These are phyloP conservation scores for Cataglyphis rosenhaueri DNA, from an alignment of 2,888 invertebrate species.

Conservation along the genomic window DNA sequence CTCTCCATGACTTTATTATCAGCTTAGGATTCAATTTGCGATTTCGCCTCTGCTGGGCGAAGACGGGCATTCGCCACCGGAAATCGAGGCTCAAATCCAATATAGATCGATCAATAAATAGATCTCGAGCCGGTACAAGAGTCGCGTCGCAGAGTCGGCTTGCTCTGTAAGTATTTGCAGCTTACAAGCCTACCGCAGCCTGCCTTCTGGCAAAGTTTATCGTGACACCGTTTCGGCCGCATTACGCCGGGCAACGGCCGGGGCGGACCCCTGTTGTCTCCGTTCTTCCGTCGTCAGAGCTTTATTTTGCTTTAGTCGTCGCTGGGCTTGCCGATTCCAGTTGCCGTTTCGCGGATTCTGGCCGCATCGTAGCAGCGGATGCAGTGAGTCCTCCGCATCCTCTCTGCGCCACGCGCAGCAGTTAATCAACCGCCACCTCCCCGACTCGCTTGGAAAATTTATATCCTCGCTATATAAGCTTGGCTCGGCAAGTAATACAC, in stretches of 20 bases:
- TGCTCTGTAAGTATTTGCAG: constrained; percentile 76
- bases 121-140: constrained; percentile 75
- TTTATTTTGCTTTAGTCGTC: constrained; percentile 55
- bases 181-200: constrained; percentile 73
- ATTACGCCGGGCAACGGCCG: constrained; percentile 55
- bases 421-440: background rate
- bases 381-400: constrained; percentile 59
- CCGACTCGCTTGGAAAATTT: constrained; percentile 15
- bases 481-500: constrained; percentile 40
- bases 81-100: constrained; percentile 83
- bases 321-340: constrained; percentile 49
- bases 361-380: constrained; percentile 54
- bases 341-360: constrained; percentile 18
- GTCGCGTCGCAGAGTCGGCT: constrained; percentile 42
- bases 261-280: constrained; percentile 48
- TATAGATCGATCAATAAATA: constrained; percentile 85
- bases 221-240: constrained; percentile 83
- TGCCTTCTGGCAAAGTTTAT: constrained; percentile 83
- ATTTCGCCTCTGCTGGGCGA: background rate
- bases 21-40: background rate
- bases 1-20: background rate
- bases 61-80: constrained; percentile 47
- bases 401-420: constrained; percentile 27
- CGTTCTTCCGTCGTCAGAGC: constrained; percentile 42
- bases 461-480: constrained; percentile 11